Evolutionary conservation across 2,888 invertebrate species (phyloP), one percentile per base, ranked within the genome.

Genomic region (Sisyra terminalis): DNA sequence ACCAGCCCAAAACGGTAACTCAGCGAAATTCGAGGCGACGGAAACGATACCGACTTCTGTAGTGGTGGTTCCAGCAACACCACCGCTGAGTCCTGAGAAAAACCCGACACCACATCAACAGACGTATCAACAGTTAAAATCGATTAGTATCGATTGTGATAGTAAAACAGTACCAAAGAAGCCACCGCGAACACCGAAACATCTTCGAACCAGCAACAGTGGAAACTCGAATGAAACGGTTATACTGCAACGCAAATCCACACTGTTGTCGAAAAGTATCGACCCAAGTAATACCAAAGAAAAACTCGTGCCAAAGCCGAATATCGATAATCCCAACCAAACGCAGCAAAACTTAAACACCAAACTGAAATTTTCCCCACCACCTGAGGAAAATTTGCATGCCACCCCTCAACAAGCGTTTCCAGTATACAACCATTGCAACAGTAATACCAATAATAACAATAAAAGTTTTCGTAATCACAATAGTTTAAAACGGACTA

Each of bases 161-260:
- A 11, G 2, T 18, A 37, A 37, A 17, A 17, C 11, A 18, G 18
- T 37, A 37, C 37, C 37, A 37, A 37, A 37, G 16, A 37, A 16
- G 11, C 37, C 37, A 11, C 37, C 37, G 14, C 14, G 35, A 37
- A 16, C 24, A 24, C 24, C 24, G 24, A 24, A 24, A 24, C 24
- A 24, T 24, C 24, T 24, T 24, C 24, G 24, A 24, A 24, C n/a
- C n/a, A n/a, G 7, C 24, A 24, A 24, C 7, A 24, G 24, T 7
- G 24, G 24, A 24, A 3, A 24, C 7, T 24, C 24, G 24, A 7
- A 24, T 24, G 24, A 24, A 24, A 5, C 24, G 24, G 24, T 24
- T 24, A 24, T 24, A 5, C 7, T 24, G 24, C 24, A 24, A 24
- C 3, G 24, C 5, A 24, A 24, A 24, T 7, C 24, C 24, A 5